Percentiles rank a stretch among this genome's conserved stretches.
Conservation (phyloP, 1,140 invertebrate species). For the Danaus plexippus region DNA sequence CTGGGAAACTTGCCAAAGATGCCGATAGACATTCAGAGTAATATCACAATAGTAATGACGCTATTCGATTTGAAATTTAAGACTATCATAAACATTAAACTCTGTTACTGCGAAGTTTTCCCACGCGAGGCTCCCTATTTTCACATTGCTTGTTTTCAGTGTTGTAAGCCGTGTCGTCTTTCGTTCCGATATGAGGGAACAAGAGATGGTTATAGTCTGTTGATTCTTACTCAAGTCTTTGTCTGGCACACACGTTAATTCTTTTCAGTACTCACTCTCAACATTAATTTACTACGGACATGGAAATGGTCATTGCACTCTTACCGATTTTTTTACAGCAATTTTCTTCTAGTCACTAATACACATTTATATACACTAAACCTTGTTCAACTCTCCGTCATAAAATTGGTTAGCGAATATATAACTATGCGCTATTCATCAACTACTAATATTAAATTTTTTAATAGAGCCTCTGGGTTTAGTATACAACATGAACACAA, state of each 20-base stretch:
- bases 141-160: slow-evolving; percentile 22
- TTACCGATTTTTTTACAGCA: slow-evolving; percentile 21
- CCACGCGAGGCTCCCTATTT: slow-evolving; percentile 31
- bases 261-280: slow-evolving; percentile 37
- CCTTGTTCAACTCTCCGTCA: background rate
- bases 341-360: background rate
- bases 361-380: background rate
- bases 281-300: slow-evolving; percentile 31
- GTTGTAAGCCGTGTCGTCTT: slow-evolving; percentile 11
- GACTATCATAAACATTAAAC: slow-evolving; percentile 46
- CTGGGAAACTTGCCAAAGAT: slow-evolving; percentile 33
- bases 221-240: slow-evolving; percentile 37
- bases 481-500: slow-evolving; percentile 35
- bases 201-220: slow-evolving; percentile 16
- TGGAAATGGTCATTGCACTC: slow-evolving; percentile 25
- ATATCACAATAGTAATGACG: slow-evolving; percentile 30
- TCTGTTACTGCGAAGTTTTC: slow-evolving; percentile 38
- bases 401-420: too few species aligned
- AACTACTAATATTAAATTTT: slow-evolving; percentile 12
- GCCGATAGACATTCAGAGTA: slow-evolving; percentile 31
- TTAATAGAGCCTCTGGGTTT: slow-evolving; percentile 24
- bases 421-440: background rate
- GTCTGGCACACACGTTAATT: slow-evolving; percentile 40
- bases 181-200: slow-evolving; percentile 5
- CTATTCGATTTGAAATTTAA: slow-evolving; percentile 46